A percentile compares a stretch with the other conserved stretches of the same genome.
Conservation (phyloP, 2,797 vertebrate genomes). For the Gadopsis bispinosus region DNA sequence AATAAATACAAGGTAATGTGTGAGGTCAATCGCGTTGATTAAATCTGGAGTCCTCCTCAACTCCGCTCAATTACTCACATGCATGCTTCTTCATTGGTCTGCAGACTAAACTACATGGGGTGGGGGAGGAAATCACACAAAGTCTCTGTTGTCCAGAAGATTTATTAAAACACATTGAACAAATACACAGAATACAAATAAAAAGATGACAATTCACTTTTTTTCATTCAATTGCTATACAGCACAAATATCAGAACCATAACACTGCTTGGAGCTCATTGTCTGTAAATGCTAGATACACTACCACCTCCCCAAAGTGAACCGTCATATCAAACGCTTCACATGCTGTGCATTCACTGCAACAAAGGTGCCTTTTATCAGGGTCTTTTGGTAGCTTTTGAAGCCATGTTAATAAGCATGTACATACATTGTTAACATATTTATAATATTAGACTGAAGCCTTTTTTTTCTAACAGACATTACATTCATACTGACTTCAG, state of each 20-base stretch:
- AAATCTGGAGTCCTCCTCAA: constrained; percentile 14
- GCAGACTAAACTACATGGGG: neutral
- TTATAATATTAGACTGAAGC: constrained; percentile 89
- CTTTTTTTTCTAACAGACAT: constrained; percentile 81
- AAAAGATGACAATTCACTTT: constrained; percentile 86
- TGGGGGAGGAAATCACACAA: neutral
- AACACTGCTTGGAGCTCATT: constrained; percentile 77
- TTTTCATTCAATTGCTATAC: constrained; percentile 82
- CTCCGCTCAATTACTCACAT: constrained; percentile 16
- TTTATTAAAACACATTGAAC: constrained; percentile 99
- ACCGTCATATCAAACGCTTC: constrained; percentile 74
- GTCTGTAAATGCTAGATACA: constrained; percentile 77
- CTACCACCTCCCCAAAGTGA: constrained; percentile 68
- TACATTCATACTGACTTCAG: constrained; percentile 89
- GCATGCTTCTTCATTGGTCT: neutral
- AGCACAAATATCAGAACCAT: constrained; percentile 81
- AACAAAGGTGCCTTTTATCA: constrained; percentile 82
- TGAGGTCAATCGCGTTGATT: constrained; percentile 9
- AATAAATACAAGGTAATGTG: neutral
- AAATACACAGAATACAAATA: constrained; percentile 93
- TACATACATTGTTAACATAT: constrained; percentile 86
- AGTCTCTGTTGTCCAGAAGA: constrained; percentile 87
- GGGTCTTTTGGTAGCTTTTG: constrained; percentile 87
- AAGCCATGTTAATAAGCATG: constrained; percentile 86
- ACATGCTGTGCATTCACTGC: constrained; percentile 84